Conservation (phyloP, 2,113 vertebrate genomes). For the Bubo bubo region DNA sequence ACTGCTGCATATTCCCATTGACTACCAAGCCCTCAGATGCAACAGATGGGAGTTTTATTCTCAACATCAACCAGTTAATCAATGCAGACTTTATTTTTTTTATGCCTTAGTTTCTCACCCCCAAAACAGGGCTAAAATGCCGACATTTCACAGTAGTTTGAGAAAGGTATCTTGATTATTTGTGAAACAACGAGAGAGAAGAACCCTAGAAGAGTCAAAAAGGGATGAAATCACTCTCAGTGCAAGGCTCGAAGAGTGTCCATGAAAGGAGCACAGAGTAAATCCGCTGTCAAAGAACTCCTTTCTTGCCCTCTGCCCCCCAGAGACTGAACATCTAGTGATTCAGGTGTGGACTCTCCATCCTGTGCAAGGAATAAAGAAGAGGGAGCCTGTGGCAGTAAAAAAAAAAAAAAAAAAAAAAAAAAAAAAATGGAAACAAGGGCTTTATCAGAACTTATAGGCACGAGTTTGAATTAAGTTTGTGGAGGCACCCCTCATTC, state of each 20-base stretch:
- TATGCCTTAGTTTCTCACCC: neutral
- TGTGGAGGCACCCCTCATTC: neutral
- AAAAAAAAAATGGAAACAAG: neutral
- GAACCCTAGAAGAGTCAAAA: neutral
- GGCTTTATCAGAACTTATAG: neutral
- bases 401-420: rapidly evolving
- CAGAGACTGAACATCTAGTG: neutral
- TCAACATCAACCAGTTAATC: neutral
- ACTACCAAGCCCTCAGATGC: neutral
- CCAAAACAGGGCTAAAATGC: neutral
- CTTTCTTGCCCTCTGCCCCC: neutral
- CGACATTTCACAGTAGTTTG: neutral
- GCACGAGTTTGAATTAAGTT: neutral
- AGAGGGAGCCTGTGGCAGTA: neutral
- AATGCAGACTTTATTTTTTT: neutral
- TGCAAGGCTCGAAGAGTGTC: neutral
- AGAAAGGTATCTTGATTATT: neutral
- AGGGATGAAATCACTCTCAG: neutral
- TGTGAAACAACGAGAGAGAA: neutral
- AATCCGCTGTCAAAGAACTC: neutral
- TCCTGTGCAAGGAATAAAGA: neutral
- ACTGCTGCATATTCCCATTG: neutral
- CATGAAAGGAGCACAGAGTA: neutral
- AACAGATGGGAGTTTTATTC: neutral
- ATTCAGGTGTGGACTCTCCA: neutral